These are phyloP conservation scores for Abrostola tripartita DNA, from an alignment of 2,888 invertebrate genomes.

Conservation along the genomic window DNA sequence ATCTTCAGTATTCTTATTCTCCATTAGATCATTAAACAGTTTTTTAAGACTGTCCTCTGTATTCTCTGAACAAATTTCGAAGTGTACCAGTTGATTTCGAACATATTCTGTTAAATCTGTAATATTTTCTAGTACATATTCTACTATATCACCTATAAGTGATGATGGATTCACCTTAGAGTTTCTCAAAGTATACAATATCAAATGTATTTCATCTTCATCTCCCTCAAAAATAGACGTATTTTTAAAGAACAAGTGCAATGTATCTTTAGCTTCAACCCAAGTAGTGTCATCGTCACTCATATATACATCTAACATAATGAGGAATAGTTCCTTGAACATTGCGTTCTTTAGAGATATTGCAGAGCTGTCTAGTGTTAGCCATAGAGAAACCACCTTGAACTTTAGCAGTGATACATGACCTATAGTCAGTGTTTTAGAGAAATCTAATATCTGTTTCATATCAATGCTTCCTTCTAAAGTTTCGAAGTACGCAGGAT, in stretches of 20 bases:
- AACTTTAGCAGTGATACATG: conserved; percentile 77
- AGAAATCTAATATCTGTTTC: conserved; percentile 78
- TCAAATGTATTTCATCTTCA: conserved; percentile 90
- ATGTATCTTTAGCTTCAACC: conserved; percentile 86
- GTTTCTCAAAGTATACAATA: conserved; percentile 88
- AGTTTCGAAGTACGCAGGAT: conserved; percentile 81
- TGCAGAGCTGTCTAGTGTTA: conserved; percentile 82
- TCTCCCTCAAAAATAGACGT: conserved; percentile 90
- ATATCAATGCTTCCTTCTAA: conserved; percentile 82
- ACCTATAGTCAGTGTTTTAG: conserved; percentile 67
- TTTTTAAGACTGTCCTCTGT: conserved; percentile 72
- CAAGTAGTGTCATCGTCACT: conserved; percentile 75
- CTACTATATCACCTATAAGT: conserved; percentile 75
- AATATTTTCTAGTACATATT: conserved; percentile 75
- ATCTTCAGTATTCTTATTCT: conserved; percentile 71
- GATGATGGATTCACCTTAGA: conserved; percentile 71
- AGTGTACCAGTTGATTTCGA: conserved; percentile 75
- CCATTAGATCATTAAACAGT: conserved; percentile 79
- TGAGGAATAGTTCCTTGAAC: conserved; percentile 87
- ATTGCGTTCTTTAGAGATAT: conserved; percentile 85
- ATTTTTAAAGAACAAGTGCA: conserved; percentile 88
- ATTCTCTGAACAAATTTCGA: conserved; percentile 75
- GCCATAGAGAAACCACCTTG: conserved; percentile 82
- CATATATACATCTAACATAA: conserved; percentile 88
- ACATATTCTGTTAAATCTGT: conserved; percentile 72